These are phyloP conservation scores for Eulithis prunata DNA, from an alignment of 2,888 invertebrate genomes.

Conservation along the genomic window DNA sequence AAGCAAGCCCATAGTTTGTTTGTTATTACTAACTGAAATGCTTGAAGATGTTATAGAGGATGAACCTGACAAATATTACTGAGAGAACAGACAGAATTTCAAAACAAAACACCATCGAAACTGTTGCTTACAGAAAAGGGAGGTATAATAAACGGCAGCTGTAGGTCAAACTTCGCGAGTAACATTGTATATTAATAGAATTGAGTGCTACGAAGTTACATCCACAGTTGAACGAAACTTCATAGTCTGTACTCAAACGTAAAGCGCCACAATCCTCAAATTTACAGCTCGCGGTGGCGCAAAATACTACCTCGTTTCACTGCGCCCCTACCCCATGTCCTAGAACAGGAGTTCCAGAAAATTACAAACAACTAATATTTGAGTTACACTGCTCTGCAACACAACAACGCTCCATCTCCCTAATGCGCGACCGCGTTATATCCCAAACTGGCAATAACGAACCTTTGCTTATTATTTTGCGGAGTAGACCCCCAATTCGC, in stretches of 20 bases:
- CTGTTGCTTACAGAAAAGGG: too few species aligned
- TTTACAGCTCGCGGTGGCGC: slow-evolving; percentile 26
- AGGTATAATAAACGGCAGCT: too few species aligned
- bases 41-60: neutral
- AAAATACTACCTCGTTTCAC: slow-evolving; percentile 28
- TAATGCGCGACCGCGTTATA: too few species aligned
- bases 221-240: slow-evolving; percentile 17
- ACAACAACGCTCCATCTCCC: too few species aligned
- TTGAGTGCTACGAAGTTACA: slow-evolving; percentile 2
- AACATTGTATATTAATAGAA: slow-evolving; percentile 2
- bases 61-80: neutral
- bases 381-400: too few species aligned
- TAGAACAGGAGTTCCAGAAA: slow-evolving; percentile 41
- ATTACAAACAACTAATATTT: too few species aligned
- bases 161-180: neutral
- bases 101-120: too few species aligned
- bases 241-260: slow-evolving; percentile 24
- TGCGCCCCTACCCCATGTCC: slow-evolving; percentile 46
- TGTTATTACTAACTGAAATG: neutral
- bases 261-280: slow-evolving; percentile 25
- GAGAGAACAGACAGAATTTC: too few species aligned
- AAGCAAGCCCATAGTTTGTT: slow-evolving; percentile 1
- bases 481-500: slow-evolving; percentile 48
- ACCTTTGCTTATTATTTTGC: too few species aligned
- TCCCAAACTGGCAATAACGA: too few species aligned